phyloP scores from a whole-genome alignment of 2,888 invertebrate genomes.

The Rhyacophila evoluta region DNA sequence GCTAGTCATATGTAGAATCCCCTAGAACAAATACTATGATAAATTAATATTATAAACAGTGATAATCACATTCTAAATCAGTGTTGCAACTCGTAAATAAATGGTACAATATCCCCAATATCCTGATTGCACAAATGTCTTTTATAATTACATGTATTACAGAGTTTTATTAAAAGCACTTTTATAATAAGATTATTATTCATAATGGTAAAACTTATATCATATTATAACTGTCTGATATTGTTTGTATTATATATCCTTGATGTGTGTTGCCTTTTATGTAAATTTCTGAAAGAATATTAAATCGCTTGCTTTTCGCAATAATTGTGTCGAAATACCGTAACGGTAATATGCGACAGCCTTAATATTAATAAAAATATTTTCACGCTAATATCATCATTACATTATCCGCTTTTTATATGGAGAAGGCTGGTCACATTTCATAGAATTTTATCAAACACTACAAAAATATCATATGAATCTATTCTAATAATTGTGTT shows the following conservation, averaged over 20 bases:
- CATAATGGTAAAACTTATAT: not conserved
- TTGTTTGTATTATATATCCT: not conserved
- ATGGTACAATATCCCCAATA: not conserved
- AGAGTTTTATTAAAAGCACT: not conserved
- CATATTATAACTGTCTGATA: not conserved
- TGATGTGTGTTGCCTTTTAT: not conserved
- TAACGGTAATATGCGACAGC: too few species aligned
- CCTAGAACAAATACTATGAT: not conserved
- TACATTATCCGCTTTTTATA: too few species aligned
- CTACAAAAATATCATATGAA: too few species aligned
- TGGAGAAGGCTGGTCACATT: too few species aligned
- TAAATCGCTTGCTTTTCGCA: not conserved
- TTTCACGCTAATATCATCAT: too few species aligned
- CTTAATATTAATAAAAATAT: too few species aligned
- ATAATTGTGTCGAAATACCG: not conserved
- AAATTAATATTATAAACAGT: constrained; percentile 27
- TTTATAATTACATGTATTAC: not conserved
- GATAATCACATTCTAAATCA: constrained; percentile 49
- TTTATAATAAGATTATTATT: not conserved
- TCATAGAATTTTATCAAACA: too few species aligned
- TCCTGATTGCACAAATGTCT: not conserved
- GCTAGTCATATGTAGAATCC: not conserved
- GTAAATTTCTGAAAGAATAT: not conserved
- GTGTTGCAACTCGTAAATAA: not conserved
- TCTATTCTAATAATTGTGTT: too few species aligned